Evolutionary conservation across 2,888 invertebrate species (phyloP), one percentile per base, ranked within the genome.

Genomic region (Epirrita christyi): DNA sequence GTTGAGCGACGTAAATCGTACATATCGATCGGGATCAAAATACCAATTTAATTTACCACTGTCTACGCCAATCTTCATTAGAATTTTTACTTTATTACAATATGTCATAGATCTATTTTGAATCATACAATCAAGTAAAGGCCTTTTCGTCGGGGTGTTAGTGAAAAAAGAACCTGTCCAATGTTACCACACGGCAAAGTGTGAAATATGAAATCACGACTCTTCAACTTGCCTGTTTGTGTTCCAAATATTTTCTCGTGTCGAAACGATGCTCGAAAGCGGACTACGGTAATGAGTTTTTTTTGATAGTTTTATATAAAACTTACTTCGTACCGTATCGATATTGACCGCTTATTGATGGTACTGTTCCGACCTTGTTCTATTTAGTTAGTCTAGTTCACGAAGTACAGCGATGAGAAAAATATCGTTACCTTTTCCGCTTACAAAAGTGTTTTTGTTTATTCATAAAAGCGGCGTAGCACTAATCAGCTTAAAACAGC

Each of bases 161-260:
- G 79, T 76, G 76, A 81, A 81, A 84, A 85, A 81, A 78, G 80
- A 86, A 88, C 89, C 86, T 83, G 88, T 87, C 80, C 74, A 75
- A 75, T 78, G 80, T 83, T 83, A 83, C 85, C 82, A 81, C 86
- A 85, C 87, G 83, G 75, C 80, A 77, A 86, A 89, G 92, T 92
- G 92, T 91, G 90, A 92, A 92, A 90, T 90, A 92, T 90, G 89
- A 89, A 92, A 92, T 92, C 92, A 92, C 92, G 92, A 92, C 80
- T 86, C 82, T 79, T 78, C 81, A 81, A 85, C 85, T 85, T 78
- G 85, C 80, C 75, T 87, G 86, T 92, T 91, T 90, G 88, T 83
- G 86, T 87, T 87, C 86, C 83, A 86, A 89, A 92, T 91, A 88
- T 84, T 83, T 86, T 83, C 83, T 85, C 78, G 79, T 85, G 81